A percentile compares a stretch with the other conserved stretches of the same genome.
Conservation (phyloP, 2,113 vertebrate genomes). For the Guaruba guarouba region DNA sequence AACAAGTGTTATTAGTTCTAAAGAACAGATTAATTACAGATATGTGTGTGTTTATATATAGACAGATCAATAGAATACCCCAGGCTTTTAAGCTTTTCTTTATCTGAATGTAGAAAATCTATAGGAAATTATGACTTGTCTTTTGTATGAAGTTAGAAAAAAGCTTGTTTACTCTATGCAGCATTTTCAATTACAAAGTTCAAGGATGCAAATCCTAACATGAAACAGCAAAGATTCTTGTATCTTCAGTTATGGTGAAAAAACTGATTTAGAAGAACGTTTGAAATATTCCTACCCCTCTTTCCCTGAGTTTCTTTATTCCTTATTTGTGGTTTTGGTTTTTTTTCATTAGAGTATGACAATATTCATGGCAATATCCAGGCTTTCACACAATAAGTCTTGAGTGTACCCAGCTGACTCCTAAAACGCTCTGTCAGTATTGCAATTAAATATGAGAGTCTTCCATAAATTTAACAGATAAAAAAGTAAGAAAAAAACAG, state of each 20-base stretch:
- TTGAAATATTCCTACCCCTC: constrained; percentile 50
- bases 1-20: neutral
- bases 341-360: constrained; percentile 76
- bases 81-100: constrained; percentile 31
- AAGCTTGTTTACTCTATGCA: neutral
- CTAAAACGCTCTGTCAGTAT: constrained; percentile 28
- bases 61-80: neutral
- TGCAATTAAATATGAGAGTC: constrained; percentile 44
- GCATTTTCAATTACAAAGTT: neutral
- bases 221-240: constrained; percentile 73
- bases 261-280: constrained; percentile 9
- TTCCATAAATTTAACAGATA: constrained; percentile 32
- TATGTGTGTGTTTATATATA: neutral
- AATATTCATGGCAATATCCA: constrained; percentile 80
- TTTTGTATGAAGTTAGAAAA: constrained; percentile 5
- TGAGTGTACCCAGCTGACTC: constrained; percentile 15
- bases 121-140: neutral
- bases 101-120: constrained; percentile 31
- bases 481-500: constrained; percentile 14
- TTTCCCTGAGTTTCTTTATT: constrained; percentile 66
- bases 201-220: neutral
- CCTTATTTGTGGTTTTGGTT: constrained; percentile 68
- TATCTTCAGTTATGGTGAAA: constrained; percentile 78
- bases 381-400: constrained; percentile 71
- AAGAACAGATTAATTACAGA: constrained; percentile 36